Evolutionary conservation across 2,888 invertebrate species (phyloP).

Genomic region (Cephus pygmeus): DNA sequence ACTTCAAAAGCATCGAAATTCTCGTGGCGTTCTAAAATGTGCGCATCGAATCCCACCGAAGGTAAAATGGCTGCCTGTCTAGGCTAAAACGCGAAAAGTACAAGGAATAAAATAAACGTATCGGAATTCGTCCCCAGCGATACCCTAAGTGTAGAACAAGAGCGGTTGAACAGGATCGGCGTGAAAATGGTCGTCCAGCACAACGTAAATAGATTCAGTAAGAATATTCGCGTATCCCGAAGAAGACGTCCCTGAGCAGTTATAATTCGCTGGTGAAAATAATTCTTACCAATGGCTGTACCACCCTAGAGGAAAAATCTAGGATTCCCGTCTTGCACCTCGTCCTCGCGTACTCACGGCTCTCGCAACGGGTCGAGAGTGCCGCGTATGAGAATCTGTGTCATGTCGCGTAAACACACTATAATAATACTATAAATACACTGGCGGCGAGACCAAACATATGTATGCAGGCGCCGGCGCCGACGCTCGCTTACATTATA

Average conservation of each 20-base stretch:
- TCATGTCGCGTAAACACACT: constrained; percentile 57
- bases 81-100: background rate
- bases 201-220: background rate
- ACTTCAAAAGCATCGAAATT: background rate
- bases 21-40: background rate
- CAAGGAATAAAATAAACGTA: background rate
- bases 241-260: background rate
- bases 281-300: background rate
- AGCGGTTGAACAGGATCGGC: background rate
- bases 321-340: background rate
- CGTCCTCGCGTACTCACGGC: background rate
- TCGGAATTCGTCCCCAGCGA: background rate
- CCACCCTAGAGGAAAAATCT: background rate
- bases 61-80: background rate
- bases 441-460: constrained; percentile 42
- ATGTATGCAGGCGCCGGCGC: constrained; percentile 57
- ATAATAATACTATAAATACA: constrained; percentile 60
- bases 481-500: constrained; percentile 48
- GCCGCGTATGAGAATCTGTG: constrained; percentile 46
- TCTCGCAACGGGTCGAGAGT: constrained; percentile 9
- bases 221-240: background rate
- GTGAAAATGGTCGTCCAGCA: background rate
- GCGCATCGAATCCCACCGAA: background rate
- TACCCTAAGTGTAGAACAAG: background rate
- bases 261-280: background rate